These are phyloP conservation scores for Listrodromus nycthemerus DNA, from an alignment of 2,888 invertebrate genomes.

Conservation along the genomic window DNA sequence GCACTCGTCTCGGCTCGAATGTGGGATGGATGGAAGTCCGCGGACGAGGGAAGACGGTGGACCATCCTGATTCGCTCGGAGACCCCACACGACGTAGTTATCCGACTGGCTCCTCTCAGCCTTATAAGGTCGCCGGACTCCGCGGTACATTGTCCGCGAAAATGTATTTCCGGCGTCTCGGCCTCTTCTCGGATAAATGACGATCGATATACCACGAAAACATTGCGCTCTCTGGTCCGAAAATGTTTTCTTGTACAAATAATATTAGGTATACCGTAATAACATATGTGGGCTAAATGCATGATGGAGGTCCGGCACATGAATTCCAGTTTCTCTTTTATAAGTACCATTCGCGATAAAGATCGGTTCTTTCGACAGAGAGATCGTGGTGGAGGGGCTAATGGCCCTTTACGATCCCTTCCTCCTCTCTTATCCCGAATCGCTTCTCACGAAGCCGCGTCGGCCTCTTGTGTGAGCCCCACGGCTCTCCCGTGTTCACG, in stretches of 20 bases:
- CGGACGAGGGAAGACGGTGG: slow-evolving; percentile 12
- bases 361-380: slow-evolving; percentile 55
- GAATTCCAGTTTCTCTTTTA: slow-evolving; percentile 47
- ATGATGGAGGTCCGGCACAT: slow-evolving; percentile 8
- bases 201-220: slow-evolving; percentile 15
- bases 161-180: slow-evolving; percentile 41
- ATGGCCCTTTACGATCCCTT: slow-evolving; percentile 55
- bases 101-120: slow-evolving; percentile 64
- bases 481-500: slow-evolving; percentile 55
- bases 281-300: slow-evolving; percentile 35
- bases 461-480: slow-evolving; percentile 43
- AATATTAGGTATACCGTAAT: slow-evolving; percentile 24
- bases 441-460: slow-evolving; percentile 64
- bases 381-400: slow-evolving; percentile 35
- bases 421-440: slow-evolving; percentile 61
- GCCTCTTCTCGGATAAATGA: slow-evolving; percentile 8
- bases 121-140: slow-evolving; percentile 67
- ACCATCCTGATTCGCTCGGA: slow-evolving; percentile 46
- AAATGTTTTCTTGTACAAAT: neutral
- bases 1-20: neutral
- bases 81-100: slow-evolving; percentile 69
- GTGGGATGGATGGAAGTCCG: slow-evolving; percentile 43
- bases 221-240: neutral
- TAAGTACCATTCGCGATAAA: slow-evolving; percentile 49
- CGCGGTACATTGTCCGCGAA: slow-evolving; percentile 24